Percentiles rank a stretch among this genome's conserved stretches.
These are phyloP conservation scores for Ridgeia piscesae DNA, from an alignment of 1,140 invertebrate genomes.

Conservation along the genomic window DNA sequence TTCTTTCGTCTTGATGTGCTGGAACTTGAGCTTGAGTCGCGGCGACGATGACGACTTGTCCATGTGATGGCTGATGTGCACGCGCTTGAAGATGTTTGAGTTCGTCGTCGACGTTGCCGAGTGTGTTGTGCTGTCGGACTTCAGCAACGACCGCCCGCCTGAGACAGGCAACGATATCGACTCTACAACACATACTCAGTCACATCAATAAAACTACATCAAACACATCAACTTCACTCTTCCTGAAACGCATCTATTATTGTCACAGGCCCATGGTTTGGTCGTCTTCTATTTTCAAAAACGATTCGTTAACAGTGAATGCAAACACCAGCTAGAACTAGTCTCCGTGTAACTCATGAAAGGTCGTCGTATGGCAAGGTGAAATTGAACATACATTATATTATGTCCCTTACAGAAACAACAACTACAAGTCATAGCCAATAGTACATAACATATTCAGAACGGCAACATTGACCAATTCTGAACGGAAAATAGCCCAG, in stretches of 20 bases:
- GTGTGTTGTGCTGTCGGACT: conserved; percentile 9
- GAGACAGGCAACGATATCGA: background rate
- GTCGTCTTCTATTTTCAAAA: too few relatives aligned
- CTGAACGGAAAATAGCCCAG: background rate
- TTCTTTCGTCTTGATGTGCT: conserved; percentile 59
- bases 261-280: too few relatives aligned
- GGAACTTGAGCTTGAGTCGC: conserved; percentile 64
- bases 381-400: too few relatives aligned
- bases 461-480: too few relatives aligned
- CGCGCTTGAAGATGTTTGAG: conserved; percentile 21
- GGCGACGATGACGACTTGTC: conserved; percentile 59
- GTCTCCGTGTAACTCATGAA: too few relatives aligned
- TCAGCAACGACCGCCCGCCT: background rate
- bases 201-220: background rate
- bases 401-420: too few relatives aligned
- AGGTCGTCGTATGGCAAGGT: too few relatives aligned
- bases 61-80: conserved; percentile 25
- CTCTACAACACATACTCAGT: background rate
- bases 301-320: too few relatives aligned
- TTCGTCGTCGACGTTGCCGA: background rate
- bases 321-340: too few relatives aligned
- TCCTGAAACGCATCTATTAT: background rate
- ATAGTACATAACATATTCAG: too few relatives aligned
- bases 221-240: background rate
- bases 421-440: too few relatives aligned